Percentiles rank a stretch among this genome's conserved stretches.
These are phyloP conservation scores for Coronaproctus castanopsis DNA, from an alignment of 2,888 invertebrate genomes.

Conservation along the genomic window DNA sequence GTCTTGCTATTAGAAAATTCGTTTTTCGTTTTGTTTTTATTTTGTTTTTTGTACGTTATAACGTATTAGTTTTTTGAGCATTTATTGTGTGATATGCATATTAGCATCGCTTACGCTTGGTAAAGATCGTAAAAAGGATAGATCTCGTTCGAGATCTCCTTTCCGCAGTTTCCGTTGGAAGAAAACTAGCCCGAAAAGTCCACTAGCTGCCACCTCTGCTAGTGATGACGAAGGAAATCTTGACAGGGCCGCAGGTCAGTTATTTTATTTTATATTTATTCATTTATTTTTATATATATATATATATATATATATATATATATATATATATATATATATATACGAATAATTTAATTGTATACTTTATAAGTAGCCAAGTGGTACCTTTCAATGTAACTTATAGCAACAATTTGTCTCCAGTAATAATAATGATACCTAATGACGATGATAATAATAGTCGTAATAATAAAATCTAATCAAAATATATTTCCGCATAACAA, in stretches of 20 bases:
- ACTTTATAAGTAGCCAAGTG: not conserved
- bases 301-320: not conserved
- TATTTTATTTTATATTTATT: slow-evolving; percentile 3
- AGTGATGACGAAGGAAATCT: slow-evolving; percentile 62
- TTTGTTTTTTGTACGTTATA: too few species aligned
- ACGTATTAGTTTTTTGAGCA: too few species aligned
- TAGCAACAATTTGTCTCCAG: too few species aligned
- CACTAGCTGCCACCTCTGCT: slow-evolving; percentile 38
- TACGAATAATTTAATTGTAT: not conserved
- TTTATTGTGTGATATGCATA: not conserved
- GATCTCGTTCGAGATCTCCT: slow-evolving; percentile 81
- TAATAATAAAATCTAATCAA: too few species aligned
- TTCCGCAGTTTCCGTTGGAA: slow-evolving; percentile 85
- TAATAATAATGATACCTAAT: too few species aligned
- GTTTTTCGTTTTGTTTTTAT: too few species aligned
- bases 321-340: not conserved
- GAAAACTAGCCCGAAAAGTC: slow-evolving; percentile 34
- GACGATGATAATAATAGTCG: too few species aligned
- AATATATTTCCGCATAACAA: too few species aligned
- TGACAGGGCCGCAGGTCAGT: slow-evolving; percentile 24
- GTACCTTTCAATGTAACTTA: too few species aligned
- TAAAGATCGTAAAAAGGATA: slow-evolving; percentile 36
- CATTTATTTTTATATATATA: not conserved
- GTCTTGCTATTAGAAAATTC: too few species aligned
- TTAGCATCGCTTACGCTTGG: slow-evolving; percentile 2